Evolutionary conservation across 2,113 vertebrate genomes (phyloP).

Genomic region (Mus pahari): DNA sequence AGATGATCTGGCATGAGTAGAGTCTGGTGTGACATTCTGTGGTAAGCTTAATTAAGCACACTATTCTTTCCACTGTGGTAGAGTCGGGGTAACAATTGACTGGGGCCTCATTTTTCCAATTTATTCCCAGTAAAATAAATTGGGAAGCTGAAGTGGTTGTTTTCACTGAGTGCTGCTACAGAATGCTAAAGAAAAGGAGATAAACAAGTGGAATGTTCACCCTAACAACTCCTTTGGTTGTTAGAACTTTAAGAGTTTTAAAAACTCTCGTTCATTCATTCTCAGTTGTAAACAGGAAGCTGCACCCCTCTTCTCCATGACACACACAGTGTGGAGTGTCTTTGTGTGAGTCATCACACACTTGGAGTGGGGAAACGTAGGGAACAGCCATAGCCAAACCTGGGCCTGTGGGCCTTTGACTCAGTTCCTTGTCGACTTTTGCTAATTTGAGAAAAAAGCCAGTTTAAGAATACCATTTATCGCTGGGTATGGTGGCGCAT

Average conservation of each 20-base stretch:
- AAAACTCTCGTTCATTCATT: constrained; percentile 76
- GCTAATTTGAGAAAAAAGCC: constrained; percentile 29
- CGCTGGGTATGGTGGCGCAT: no score
- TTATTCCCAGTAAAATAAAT: no score
- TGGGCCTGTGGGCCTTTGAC: constrained; percentile 32
- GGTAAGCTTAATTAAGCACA: constrained; percentile 61
- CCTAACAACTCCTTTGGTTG: constrained; percentile 82
- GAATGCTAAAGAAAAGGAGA: constrained; percentile 79
- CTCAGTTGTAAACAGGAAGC: constrained; percentile 38
- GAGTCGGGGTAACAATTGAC: constrained; percentile 68
- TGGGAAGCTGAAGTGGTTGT: constrained; percentile 77
- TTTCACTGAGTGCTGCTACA: constrained; percentile 74
- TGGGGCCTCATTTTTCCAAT: constrained; percentile 70
- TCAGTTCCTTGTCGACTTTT: constrained; percentile 50
- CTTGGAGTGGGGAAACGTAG: constrained; percentile 30
- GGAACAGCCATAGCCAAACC: constrained; percentile 53
- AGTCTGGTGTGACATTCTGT: constrained; percentile 64
- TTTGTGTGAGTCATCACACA: neutral
- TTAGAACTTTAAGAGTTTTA: constrained; percentile 80
- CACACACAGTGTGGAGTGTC: constrained; percentile 43
- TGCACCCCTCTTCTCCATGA: constrained; percentile 48
- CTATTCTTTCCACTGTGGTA: constrained; percentile 45
- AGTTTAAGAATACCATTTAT: constrained; percentile 28
- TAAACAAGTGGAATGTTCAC: constrained; percentile 81
- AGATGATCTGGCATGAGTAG: constrained; percentile 77